Base-by-base conservation (phyloP, 2,888 invertebrate genomes). In the Watsonalla binaria region DNA sequence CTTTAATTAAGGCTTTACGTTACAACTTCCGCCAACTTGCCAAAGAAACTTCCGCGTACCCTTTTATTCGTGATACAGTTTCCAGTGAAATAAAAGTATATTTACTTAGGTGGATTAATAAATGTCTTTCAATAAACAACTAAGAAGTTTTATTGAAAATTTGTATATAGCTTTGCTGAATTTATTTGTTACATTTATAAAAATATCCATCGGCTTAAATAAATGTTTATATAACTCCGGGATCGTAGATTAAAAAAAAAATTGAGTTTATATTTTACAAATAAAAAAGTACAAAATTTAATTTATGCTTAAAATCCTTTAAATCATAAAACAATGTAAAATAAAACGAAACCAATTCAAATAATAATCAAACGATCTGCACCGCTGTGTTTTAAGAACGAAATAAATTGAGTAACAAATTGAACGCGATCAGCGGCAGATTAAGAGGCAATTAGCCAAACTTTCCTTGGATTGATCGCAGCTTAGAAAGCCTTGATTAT, bases 391-490 rank as follows among this genome's bases (percentile, higher is more conserved):
- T 69, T 72, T 71, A 70, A 69, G 68, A 74, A 66, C 71, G 61
- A 69, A 74, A 69, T 64, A 62, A 63, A 68, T 68, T 63, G 62
- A 66, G 65, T 57, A 71, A 69, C 68, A 70, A 74, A 72, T 74
- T 72, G 68, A 60, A 63, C 56, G 52, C 63, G 61, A 72, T 74
- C 70, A 63, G 62, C 63, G 65, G 58, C 51, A 71, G 67, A 70
- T 71, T 71, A 71, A 65, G 59, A 58, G 62, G 70, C 70, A 74
- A 73, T 76, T 76, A 72, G 68, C 60, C 59, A 60, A 76, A 74
- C 65, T 74, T 75, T 68, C 55, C 52, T 55, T 59, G 61, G 65
- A 70, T 63, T 66, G 68, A 71, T 73, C 66, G 60, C 54, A 56
- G 63, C 62, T 63, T 64, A 55, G 62, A 54, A 62, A 63, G 55